A percentile compares a stretch with the other conserved stretches of the same genome.
These are phyloP conservation scores for Leptatherina wallacei DNA, from an alignment of 2,797 vertebrate species.

Conservation along the genomic window DNA sequence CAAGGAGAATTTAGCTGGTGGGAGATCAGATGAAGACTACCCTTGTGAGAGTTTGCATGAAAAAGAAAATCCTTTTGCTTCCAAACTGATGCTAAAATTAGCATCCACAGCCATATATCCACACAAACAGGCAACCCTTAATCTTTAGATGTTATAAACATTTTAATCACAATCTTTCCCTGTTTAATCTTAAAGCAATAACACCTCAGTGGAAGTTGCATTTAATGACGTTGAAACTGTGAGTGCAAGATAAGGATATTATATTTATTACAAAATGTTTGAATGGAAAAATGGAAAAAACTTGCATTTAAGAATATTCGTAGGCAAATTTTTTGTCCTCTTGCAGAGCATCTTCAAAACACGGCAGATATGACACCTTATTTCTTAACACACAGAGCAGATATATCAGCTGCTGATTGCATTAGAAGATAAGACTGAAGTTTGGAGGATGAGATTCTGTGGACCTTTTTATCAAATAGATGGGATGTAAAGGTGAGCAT, in stretches of 20 bases:
- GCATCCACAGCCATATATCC: background rate
- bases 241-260: constrained; percentile 7
- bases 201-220: background rate
- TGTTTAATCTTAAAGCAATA: constrained; percentile 20
- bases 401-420: constrained; percentile 67
- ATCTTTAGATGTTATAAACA: constrained; percentile 11
- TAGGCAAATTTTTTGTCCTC: constrained; percentile 18
- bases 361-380: constrained; percentile 56
- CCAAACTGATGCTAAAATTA: constrained; percentile 20
- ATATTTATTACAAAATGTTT: constrained; percentile 4
- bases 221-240: constrained; percentile 19
- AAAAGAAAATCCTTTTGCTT: constrained; percentile 17
- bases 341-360: constrained; percentile 50
- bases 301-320: constrained; percentile 22
- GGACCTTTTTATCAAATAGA: constrained; percentile 68
- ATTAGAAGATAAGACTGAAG: constrained; percentile 71
- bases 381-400: constrained; percentile 52
- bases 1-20: constrained; percentile 6
- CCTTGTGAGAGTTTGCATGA: constrained; percentile 30
- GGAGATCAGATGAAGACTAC: constrained; percentile 34
- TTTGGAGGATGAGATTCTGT: constrained; percentile 59
- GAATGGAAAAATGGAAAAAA: constrained; percentile 15
- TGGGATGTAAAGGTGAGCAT: constrained; percentile 54
- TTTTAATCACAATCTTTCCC: constrained; percentile 24
- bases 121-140: constrained; percentile 26